Conservation (phyloP, 2,888 invertebrate species). For the Tipula vernalis region DNA sequence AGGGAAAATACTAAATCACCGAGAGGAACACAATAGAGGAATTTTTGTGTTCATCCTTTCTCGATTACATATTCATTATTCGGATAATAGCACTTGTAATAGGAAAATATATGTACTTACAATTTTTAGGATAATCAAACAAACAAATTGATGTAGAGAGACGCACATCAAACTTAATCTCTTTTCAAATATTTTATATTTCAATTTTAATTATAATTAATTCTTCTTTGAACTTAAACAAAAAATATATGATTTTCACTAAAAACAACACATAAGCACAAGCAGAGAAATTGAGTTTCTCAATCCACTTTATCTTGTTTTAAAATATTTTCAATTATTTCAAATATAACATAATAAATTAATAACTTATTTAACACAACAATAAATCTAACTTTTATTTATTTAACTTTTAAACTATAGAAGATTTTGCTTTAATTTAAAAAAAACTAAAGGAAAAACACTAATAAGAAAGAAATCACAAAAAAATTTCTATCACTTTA, state of each 20-base stretch:
- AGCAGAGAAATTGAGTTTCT: neutral
- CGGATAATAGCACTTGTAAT: neutral
- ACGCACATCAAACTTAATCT: neutral
- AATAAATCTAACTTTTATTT: neutral
- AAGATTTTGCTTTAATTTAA: neutral
- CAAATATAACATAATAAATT: neutral
- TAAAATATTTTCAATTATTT: neutral
- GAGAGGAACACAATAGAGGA: neutral
- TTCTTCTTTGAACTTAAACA: neutral
- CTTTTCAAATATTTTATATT: neutral
- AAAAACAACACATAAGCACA: neutral
- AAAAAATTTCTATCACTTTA: neutral
- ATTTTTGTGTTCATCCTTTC: neutral
- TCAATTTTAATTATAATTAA: neutral
- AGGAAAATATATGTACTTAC: neutral
- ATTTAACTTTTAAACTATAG: neutral
- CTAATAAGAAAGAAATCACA: neutral
- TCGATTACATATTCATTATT: neutral
- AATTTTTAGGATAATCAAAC: neutral
- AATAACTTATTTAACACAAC: neutral
- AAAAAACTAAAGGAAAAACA: neutral
- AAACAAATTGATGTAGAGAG: neutral
- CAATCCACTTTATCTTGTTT: neutral
- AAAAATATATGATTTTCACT: neutral
- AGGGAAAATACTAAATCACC: neutral